Percentiles rank a stretch among this genome's conserved stretches.
Conservation (phyloP, 2,113 vertebrate genomes). For the Sterna hirundo region DNA sequence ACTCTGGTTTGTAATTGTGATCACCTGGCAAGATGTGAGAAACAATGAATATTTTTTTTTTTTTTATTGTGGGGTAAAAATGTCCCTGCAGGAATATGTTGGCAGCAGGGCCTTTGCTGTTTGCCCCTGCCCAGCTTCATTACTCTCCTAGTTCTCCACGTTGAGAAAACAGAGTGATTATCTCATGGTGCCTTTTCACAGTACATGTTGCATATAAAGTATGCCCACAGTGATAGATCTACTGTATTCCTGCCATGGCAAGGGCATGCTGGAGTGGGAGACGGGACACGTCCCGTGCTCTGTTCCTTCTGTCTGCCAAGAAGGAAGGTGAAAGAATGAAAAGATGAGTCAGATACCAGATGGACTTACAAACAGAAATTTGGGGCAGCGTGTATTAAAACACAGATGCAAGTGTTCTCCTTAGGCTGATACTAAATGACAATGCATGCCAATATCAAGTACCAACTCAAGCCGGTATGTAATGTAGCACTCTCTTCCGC, state of each 20-base stretch:
- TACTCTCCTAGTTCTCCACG: not conserved
- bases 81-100: not conserved
- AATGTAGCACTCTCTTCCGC: not conserved
- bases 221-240: not conserved
- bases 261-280: not conserved
- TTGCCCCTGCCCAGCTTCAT: not conserved
- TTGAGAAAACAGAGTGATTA: not conserved
- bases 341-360: not conserved
- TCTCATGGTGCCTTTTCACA: not conserved
- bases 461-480: not conserved
- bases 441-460: accelerated
- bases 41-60: not conserved
- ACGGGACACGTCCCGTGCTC: accelerated
- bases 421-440: not conserved
- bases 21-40: not conserved
- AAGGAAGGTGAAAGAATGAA: not conserved
- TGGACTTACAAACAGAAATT: not conserved
- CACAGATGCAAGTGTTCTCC: not conserved
- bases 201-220: not conserved
- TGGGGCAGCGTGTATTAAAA: not conserved
- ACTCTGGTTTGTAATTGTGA: not conserved
- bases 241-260: not conserved
- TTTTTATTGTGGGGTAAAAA: not conserved
- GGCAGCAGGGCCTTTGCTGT: not conserved
- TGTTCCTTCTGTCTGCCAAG: not conserved